Conservation (phyloP, 2,888 invertebrate species). For the Epirrhoe tristata region DNA sequence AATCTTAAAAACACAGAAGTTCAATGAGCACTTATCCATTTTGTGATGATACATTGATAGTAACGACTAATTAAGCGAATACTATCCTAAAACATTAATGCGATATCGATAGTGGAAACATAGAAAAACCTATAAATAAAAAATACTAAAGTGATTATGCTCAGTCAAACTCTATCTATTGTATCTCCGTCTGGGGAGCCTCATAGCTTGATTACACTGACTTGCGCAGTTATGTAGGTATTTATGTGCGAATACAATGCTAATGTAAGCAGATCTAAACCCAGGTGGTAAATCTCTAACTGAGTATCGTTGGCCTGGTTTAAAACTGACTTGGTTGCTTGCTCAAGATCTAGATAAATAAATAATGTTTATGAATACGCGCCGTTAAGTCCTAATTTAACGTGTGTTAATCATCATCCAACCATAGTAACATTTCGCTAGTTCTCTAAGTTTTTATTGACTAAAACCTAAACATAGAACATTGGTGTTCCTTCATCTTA, state of each 20-base stretch:
- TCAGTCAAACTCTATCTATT: background rate
- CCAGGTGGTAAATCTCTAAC: conserved; percentile 6
- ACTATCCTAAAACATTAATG: too few relatives aligned
- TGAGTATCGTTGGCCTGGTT: conserved; percentile 4
- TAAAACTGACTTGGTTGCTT: background rate
- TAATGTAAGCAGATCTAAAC: conserved; percentile 8
- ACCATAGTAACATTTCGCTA: too few relatives aligned
- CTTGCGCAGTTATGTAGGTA: conserved; percentile 1
- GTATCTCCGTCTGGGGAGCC: background rate
- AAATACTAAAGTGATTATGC: background rate
- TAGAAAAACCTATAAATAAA: background rate
- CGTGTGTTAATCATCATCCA: background rate
- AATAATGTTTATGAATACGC: background rate
- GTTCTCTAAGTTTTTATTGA: background rate
- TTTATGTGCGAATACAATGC: background rate
- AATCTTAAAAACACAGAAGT: too few relatives aligned
- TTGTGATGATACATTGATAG: too few relatives aligned
- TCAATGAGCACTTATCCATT: too few relatives aligned
- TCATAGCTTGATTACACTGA: background rate
- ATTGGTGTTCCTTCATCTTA: background rate
- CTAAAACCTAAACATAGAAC: background rate
- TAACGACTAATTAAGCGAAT: too few relatives aligned
- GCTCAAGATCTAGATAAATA: background rate
- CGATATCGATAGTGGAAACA: too few relatives aligned
- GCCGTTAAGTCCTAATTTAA: background rate